Conservation (phyloP, 2,888 invertebrate species). For the Dione juno region DNA sequence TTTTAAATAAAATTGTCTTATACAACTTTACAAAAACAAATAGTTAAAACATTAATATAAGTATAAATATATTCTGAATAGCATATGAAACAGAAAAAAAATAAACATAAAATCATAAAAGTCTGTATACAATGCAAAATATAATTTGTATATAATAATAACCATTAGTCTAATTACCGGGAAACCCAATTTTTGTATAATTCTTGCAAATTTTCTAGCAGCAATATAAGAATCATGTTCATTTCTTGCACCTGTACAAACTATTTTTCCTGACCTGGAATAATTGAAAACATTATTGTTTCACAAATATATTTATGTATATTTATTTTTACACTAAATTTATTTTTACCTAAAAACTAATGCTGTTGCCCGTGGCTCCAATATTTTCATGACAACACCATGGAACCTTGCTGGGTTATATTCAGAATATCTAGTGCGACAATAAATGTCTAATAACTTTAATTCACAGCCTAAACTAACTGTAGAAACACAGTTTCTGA, state of each 20-base stretch:
- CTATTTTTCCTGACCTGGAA: constrained; percentile 90
- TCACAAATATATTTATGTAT: neutral
- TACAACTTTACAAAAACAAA: too few relatives aligned
- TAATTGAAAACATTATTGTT: neutral
- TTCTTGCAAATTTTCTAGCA: constrained; percentile 91
- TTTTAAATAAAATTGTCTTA: too few relatives aligned
- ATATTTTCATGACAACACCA: constrained; percentile 92
- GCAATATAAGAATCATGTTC: constrained; percentile 90
- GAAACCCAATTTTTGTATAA: constrained; percentile 91
- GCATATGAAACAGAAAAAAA: too few relatives aligned
- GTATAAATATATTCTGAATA: too few relatives aligned
- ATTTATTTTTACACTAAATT: neutral
- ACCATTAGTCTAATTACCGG: constrained; percentile 77
- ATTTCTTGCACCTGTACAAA: constrained; percentile 92
- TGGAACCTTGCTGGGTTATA: constrained; percentile 92
- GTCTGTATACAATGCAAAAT: too few relatives aligned
- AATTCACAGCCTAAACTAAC: constrained; percentile 89
- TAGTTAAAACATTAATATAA: too few relatives aligned
- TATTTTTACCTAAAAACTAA: constrained; percentile 81
- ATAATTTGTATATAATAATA: too few relatives aligned
- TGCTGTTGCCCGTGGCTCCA: constrained; percentile 90
- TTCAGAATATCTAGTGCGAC: constrained; percentile 91
- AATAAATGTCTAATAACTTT: constrained; percentile 89
- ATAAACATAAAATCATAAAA: too few relatives aligned
- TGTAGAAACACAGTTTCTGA: constrained; percentile 91